Base-by-base conservation (phyloP, 2,113 vertebrate genomes). In the Paraplagusia blochii region DNA sequence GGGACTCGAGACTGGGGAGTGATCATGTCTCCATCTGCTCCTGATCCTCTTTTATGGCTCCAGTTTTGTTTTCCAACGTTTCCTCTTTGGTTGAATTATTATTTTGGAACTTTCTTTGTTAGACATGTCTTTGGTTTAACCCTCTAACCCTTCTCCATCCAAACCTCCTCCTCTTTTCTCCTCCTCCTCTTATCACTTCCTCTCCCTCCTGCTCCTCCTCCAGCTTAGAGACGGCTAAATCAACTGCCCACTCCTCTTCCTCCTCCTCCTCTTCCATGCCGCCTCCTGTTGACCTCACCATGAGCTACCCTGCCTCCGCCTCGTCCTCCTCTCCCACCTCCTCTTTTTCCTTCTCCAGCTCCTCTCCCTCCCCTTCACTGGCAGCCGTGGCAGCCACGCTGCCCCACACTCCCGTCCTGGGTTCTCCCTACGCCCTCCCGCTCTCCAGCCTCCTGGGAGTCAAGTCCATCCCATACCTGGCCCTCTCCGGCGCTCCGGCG, bases 221-320 rank as follows among this genome's bases (percentile, higher is more conserved):
- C 93, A 97, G 95, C 93, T 94, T 97, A 96, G 95, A 97, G 93
- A 94, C 93, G 39, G 94, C 94, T 91, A 97, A 97, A 95, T 96
- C 95, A 95, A 97, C 95, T 89, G 95, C 94, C 89, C 94, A 94
- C 93, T 93, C 81, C 88, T 92, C 94, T 4, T 94, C 92, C n/a
- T 92, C 89, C 92, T 81, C 91, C 92, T 87, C 94, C 94, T 67
- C 94, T 4, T 94, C 92, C n/a, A 91, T 94, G 92, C 89, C 92
- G 82, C 91, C 92, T 87, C 94, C 94, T 67, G 77, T 95, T 93
- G 95, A 96, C 89, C 94, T 96, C 73, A 85, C 93, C 84, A 75
- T 95, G 92, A 93, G 92, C 90, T 97, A 95, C 92, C 93, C 93
- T 73, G 94, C 93, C 77, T 90, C 93, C 71, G 80, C 90, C 40